A percentile compares a stretch with the other conserved stretches of the same genome.
Evolutionary conservation across 2,888 invertebrate genomes (phyloP).

Genomic region (Malacosoma neustria): DNA sequence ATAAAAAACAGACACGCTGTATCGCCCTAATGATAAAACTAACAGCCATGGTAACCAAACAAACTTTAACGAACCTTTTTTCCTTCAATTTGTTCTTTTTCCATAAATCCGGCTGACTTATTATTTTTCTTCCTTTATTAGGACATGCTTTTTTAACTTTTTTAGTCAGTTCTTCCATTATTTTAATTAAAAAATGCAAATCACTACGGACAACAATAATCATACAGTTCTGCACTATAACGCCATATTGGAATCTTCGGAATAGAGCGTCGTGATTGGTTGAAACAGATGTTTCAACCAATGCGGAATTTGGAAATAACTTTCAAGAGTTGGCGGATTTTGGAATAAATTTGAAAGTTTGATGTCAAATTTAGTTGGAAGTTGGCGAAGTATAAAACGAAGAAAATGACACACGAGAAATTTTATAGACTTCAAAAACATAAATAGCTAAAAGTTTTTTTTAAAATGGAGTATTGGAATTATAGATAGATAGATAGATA

Average conservation of each 20-base stretch:
- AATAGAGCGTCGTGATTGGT: background rate
- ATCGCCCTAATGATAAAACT: background rate
- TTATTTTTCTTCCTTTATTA: background rate
- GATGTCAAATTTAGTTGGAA: background rate
- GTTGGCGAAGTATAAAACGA: background rate
- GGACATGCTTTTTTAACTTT: background rate
- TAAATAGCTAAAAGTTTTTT: no score
- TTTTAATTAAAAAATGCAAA: constrained; percentile 1
- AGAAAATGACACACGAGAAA: background rate
- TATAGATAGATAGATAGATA: no score
- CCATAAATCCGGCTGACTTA: background rate
- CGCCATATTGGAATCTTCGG: background rate
- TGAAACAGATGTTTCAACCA: background rate
- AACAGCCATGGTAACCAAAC: background rate
- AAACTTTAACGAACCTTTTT: background rate
- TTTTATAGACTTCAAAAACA: no score
- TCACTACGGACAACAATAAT: background rate
- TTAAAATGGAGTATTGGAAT: no score
- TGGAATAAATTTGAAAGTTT: background rate
- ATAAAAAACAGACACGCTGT: background rate
- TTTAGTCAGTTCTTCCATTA: background rate
- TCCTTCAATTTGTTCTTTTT: background rate
- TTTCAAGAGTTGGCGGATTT: background rate
- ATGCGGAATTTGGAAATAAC: background rate
- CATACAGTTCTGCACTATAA: background rate